These are phyloP conservation scores for Heteropelma amictum DNA, from an alignment of 2,888 invertebrate species.

Conservation along the genomic window DNA sequence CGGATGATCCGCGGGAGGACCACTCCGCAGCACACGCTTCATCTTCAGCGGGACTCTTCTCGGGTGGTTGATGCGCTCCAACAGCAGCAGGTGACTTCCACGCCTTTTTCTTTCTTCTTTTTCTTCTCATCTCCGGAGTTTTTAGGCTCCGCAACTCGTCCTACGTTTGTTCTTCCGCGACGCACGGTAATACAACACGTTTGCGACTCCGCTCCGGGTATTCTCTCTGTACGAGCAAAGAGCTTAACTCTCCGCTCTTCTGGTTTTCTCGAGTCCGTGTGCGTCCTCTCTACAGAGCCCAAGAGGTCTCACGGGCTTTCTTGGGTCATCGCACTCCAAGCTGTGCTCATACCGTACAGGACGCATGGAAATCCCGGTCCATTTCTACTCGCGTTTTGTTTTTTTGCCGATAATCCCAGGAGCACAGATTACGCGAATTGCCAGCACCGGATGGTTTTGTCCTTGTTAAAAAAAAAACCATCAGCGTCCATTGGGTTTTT, in stretches of 20 bases:
- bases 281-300: constrained; percentile 8
- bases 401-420: no score
- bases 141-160: constrained; percentile 18
- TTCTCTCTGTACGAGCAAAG: constrained; percentile 18
- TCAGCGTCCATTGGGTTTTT: no score
- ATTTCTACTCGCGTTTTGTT: background rate
- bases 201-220: constrained; percentile 5
- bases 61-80: constrained; percentile 25
- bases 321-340: constrained; percentile 56
- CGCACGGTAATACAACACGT: constrained; percentile 14
- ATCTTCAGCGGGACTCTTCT: constrained; percentile 7
- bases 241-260: constrained; percentile 12
- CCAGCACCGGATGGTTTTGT: background rate
- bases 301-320: constrained; percentile 33
- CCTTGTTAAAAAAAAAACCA: background rate
- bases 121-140: constrained; percentile 16
- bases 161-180: constrained; percentile 27
- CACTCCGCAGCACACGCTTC: background rate
- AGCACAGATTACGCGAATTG: background rate
- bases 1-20: background rate
- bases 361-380: constrained; percentile 45
- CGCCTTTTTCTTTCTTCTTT: constrained; percentile 14
- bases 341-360: constrained; percentile 40
- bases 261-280: constrained; percentile 33
- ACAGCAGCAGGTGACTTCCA: constrained; percentile 48